Evolutionary conservation across 2,113 vertebrate genomes (phyloP), one percentile per base, ranked within the genome.

Genomic region (Coryphaenoides rupestris): DNA sequence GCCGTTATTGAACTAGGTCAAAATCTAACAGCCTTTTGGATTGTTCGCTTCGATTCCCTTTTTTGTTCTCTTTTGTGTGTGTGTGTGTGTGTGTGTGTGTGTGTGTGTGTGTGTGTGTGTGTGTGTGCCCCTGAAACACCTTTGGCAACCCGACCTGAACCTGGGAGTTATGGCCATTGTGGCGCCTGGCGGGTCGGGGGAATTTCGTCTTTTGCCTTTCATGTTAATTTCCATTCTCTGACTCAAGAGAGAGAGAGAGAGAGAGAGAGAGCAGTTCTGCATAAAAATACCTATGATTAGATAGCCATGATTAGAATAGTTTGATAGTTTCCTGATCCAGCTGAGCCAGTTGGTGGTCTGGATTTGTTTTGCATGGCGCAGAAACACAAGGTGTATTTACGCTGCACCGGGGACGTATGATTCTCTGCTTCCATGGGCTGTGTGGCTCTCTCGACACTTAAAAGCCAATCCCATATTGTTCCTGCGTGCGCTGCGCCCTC

Each of bases 121-220:
- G n/a, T n/a, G n/a, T 33, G 28, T 10, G 3, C 5, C 24, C 10
- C 28, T 33, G 28, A 10, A 33, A 33, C 28, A 3, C 21, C 21
- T 78, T 77, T 57, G 47, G 16, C 47, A 47, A 66, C 64, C 69
- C 60, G 72, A 71, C n/a, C n/a, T 62, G 55, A 66, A 21, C 76
- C 73, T 77, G 74, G 76, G 73, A 66, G 58, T 46, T n/a, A 54
- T 1, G 59, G 58, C 70, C 65, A 63, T 62, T 15, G 53, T 68
- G 63, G 68, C 68, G 70, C 58, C 75, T 76, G 74, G 66, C 58
- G 70, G 70, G 67, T 67, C 65, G 68, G 73, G 80, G 14, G 21
- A 26, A 66, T 55, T 61, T 64, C 61, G 57, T 79, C 65, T 73
- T 59, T 65, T 65, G 60, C 61, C 55, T 65, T 72, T 67, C 49